phyloP scores from a whole-genome alignment of 2,888 invertebrate genomes.

The Brachycybe producta region DNA sequence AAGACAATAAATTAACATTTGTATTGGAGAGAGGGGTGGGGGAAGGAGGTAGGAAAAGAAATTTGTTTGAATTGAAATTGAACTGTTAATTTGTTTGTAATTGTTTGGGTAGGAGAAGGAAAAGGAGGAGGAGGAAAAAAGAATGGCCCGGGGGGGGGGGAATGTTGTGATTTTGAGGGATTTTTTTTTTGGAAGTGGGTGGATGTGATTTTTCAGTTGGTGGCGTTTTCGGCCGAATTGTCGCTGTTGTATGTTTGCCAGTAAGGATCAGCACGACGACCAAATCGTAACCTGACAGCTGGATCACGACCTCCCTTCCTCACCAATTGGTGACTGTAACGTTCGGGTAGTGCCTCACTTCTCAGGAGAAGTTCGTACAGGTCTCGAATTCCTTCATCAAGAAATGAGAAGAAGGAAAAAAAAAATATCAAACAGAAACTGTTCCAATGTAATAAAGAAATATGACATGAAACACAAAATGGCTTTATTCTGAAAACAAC shows the following conservation, averaged over 20 bases:
- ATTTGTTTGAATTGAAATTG: background rate
- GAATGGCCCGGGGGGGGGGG: background rate
- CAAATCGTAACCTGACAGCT: constrained; percentile 26
- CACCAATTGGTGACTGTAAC: constrained; percentile 25
- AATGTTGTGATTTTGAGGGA: background rate
- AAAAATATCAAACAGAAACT: constrained; percentile 6
- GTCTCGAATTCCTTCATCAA: constrained; percentile 24
- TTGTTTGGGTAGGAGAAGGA: background rate
- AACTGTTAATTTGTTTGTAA: background rate
- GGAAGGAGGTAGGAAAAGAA: background rate
- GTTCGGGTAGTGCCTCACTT: constrained; percentile 21
- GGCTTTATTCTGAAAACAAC: too few relatives aligned
- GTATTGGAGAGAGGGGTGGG: background rate
- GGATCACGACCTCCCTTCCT: constrained; percentile 26
- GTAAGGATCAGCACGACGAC: constrained; percentile 25
- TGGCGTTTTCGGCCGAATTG: constrained; percentile 10
- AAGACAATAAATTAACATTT: background rate
- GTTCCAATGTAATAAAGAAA: too few relatives aligned
- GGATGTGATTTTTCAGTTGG: background rate
- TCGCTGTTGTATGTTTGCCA: constrained; percentile 20
- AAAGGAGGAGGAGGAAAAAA: background rate
- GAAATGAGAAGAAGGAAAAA: too few relatives aligned
- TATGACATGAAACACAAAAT: too few relatives aligned
- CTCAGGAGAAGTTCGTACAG: constrained; percentile 24
- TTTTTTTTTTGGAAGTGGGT: background rate